Evolutionary conservation across 2,113 vertebrate species (phyloP), one percentile per base, ranked within the genome.

Genomic region (Amblyopsis rosae): DNA sequence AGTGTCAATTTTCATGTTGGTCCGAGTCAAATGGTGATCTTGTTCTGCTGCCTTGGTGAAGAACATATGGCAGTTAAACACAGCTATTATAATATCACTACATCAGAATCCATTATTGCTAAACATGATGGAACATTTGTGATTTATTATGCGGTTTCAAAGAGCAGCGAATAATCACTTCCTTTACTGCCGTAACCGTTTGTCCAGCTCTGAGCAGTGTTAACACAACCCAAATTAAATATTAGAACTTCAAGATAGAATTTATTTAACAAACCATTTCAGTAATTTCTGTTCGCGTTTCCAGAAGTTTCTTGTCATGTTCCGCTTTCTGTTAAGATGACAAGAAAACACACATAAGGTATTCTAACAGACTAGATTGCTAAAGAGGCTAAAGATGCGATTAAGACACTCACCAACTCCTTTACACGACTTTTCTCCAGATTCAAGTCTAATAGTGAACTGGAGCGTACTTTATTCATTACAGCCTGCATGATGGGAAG

Each of bases 1-100:
- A 0, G 97, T 98, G 77, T 99, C 96, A 65, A 98, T 96, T 86
- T 98, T 99, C 87, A 96, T 93, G 83, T 96, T 94, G 1, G 94
- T 95, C 62, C 96, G 93, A 17, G 95, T 96, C 83, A 98, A 78
- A 69, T 94, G 92, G 32, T 93, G 91, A 45, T 98, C 96, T 50
- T 99, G 95, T 33, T 96, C 94, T 6, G 95, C 92, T 0, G 95
- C 92, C 98, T 99, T 80, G 62, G 86, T 84, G 86, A 61, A 56
- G 79, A 16, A 54, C 63, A 51, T 70, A 35, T 50, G 32, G 3
- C 12, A 49, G 50, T 11, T 1, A 65, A 7, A 75, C 33, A 45
- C n/a, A 35, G 15, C 3, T 9, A 17, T 10, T 9, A 17, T 10
- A 35, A 61, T 9, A 3, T 9, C 3, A 11, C 9, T 6, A 8